Evolutionary conservation across 2,797 vertebrate genomes (phyloP), one percentile per base, ranked within the genome.

Genomic region (Decapterus maruadsi): DNA sequence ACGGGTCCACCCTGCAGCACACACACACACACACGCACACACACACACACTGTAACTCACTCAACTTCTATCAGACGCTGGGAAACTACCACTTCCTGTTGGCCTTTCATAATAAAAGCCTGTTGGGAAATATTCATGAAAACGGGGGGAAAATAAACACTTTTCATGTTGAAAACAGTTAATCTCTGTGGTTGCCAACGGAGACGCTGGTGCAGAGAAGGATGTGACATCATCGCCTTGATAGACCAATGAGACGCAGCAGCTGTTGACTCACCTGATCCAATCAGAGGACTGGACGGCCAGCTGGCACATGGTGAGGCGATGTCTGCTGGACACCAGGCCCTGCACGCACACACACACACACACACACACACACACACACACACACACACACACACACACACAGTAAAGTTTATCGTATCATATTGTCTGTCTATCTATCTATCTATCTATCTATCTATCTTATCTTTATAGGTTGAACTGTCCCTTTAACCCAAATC

Each of bases 231-330:
- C 4, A 26, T 26, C n/a, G n/a, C n/a, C n/a, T n/a, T n/a, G n/a
- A n/a, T n/a, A n/a, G n/a, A n/a, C n/a, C n/a, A n/a, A n/a, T n/a
- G n/a, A n/a, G n/a, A n/a, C n/a, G n/a, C n/a, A n/a, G n/a, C n/a
- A n/a, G n/a, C n/a, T n/a, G n/a, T n/a, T n/a, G n/a, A n/a, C 26
- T 94, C 93, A 99, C 98, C 98, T 97, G 94, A 99, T 99, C 98
- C 98, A 99, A 55, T 99, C 98, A 0, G 98, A 99, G 6, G 96
- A 96, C 94, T 98, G 97, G 50, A 99, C 97, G 0, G 98, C 98
- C 94, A 99, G 87, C 83, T 99, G 98, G 90, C 98, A 99, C 98
- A 99, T 99, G 93, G 95, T 97, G 88, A 99, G 94, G 45, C 98
- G 97, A 86, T 99, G 98, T 90, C 95, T 94, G 92, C 98, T 99